Evolutionary conservation across 2,113 vertebrate species (phyloP).

Genomic region (Bujurquina vittata): DNA sequence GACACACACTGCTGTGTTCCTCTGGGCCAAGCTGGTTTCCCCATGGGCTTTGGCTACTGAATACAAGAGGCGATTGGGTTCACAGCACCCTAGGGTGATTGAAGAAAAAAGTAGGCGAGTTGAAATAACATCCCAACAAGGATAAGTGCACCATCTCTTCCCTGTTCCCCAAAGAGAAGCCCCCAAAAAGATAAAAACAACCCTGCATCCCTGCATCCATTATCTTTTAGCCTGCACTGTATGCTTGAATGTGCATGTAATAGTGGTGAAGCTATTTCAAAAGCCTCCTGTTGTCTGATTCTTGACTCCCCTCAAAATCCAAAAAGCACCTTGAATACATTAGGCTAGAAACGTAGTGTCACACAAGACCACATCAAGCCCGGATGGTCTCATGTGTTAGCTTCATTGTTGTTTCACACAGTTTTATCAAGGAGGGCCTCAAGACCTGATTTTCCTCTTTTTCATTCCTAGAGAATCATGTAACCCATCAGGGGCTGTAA

Average conservation of each 20-base stretch:
- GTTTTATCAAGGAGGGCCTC: constrained; percentile 48
- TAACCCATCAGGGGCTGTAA: constrained; percentile 57
- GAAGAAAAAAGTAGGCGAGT: constrained; percentile 45
- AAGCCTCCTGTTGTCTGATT: constrained; percentile 40
- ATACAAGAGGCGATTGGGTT: constrained; percentile 55
- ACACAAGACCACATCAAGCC: constrained; percentile 60
- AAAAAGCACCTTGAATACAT: constrained; percentile 61
- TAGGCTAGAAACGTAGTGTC: constrained; percentile 45
- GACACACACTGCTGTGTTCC: constrained; percentile 65
- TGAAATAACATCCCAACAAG: constrained; percentile 76
- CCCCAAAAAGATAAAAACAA: constrained; percentile 28
- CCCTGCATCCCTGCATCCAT: neutral
- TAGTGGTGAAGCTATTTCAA: constrained; percentile 15
- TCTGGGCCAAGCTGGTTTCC: constrained; percentile 28
- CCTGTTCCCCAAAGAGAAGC: constrained; percentile 34
- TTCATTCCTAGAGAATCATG: constrained; percentile 30
- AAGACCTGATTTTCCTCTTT: constrained; percentile 19
- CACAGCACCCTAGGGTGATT: constrained; percentile 64
- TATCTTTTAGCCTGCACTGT: constrained; percentile 25
- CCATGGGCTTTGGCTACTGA: constrained; percentile 16
- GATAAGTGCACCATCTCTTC: constrained; percentile 60
- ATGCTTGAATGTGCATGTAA: neutral
- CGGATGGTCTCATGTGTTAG: constrained; percentile 36
- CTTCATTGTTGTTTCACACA: constrained; percentile 28
- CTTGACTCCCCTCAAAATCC: constrained; percentile 1